Evolutionary conservation across 2,888 invertebrate species (phyloP).

Genomic region (Podotricha telesiphe): DNA sequence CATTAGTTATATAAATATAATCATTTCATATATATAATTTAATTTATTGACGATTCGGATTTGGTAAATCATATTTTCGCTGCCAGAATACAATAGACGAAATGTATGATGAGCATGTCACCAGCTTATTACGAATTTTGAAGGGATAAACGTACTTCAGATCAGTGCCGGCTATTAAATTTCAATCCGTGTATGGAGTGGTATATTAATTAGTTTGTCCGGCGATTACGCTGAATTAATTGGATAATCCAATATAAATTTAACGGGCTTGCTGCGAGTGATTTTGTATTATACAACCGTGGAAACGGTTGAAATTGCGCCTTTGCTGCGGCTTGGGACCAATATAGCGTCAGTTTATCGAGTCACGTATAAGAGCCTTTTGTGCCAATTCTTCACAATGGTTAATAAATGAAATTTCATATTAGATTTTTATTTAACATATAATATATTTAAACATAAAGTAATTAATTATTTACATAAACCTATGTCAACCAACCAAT

Average conservation of each 20-base stretch:
- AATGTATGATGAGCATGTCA: constrained; percentile 12
- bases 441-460: neutral
- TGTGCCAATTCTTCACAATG: constrained; percentile 8
- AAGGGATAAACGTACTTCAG: constrained; percentile 47
- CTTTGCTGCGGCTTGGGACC: constrained; percentile 38
- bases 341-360: constrained; percentile 14
- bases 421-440: neutral
- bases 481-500: too few relatives aligned
- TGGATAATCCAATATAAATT: constrained; percentile 75
- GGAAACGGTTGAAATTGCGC: constrained; percentile 43
- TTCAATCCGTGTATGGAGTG: constrained; percentile 65
- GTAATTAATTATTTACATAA: neutral
- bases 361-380: constrained; percentile 12
- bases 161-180: constrained; percentile 68
- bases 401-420: constrained; percentile 2
- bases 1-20: neutral
- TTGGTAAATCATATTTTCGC: neutral
- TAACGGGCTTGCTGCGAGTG: constrained; percentile 52
- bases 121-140: constrained; percentile 37
- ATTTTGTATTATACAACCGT: constrained; percentile 46
- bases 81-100: neutral
- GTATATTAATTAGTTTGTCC: constrained; percentile 70
- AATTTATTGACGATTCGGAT: neutral
- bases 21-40: neutral
- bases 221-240: constrained; percentile 75